A percentile compares a stretch with the other conserved stretches of the same genome.
These are phyloP conservation scores for Dicyrtoma fusca DNA, from an alignment of 2,888 invertebrate species.

Conservation along the genomic window DNA sequence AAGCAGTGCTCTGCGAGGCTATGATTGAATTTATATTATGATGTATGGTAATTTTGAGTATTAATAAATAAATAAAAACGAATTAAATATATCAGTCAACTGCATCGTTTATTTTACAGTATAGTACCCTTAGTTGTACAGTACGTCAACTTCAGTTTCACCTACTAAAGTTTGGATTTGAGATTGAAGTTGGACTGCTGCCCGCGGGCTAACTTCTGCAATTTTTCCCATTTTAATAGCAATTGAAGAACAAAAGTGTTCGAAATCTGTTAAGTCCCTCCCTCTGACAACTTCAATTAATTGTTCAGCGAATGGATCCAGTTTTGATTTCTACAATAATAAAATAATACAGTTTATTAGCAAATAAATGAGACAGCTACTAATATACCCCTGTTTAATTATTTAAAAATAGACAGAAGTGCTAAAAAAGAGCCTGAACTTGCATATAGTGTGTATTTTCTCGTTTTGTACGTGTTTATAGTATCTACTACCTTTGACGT, in stretches of 20 bases:
- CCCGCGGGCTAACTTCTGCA: background rate
- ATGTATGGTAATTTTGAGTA: background rate
- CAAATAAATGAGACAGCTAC: too few relatives aligned
- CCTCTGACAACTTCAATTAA: background rate
- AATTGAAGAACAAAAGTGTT: background rate
- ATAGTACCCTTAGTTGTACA: background rate
- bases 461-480: too few relatives aligned
- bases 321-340: too few relatives aligned
- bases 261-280: background rate
- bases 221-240: constrained; percentile 9
- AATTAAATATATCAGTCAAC: too few relatives aligned
- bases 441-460: too few relatives aligned
- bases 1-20: constrained; percentile 1
- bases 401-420: too few relatives aligned
- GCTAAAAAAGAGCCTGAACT: too few relatives aligned
- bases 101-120: too few relatives aligned
- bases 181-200: background rate
- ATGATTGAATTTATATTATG: background rate
- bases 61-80: background rate
- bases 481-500: too few relatives aligned
- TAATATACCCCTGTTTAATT: too few relatives aligned
- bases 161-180: background rate
- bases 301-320: constrained; percentile 4
- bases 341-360: too few relatives aligned
- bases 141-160: constrained; percentile 10